Base-by-base conservation (phyloP, 2,888 invertebrate genomes). In the Palloptera scutellata region DNA sequence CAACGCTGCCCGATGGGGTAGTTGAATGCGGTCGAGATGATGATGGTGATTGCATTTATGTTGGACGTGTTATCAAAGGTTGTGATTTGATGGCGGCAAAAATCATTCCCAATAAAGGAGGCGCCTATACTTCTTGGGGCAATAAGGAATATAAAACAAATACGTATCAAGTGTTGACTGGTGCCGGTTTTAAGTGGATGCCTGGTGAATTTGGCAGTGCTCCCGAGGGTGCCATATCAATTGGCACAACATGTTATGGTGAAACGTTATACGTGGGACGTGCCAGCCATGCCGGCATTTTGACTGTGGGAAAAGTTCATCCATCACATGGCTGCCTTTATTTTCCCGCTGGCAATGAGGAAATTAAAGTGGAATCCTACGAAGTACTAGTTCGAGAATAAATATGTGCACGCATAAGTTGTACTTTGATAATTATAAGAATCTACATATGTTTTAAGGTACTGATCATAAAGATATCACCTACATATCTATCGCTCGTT, bases 61-160 rank as follows among this genome's bases (percentile, higher is more conserved):
- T 85, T 20, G 85, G 85, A 0, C 84, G 85, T 10, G 86, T 87
- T 11, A 84, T 79, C 70, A 88, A 89, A 74, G 86, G 87, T 61
- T 89, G 89, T 13, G 89, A 90, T 73, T 86, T 87, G 80, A 73
- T 90, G 17, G 89, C 90, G 4, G 89, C 89, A 0, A 90, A 90
- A 84, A 86, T 90, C 0, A 86, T 90, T 19, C 84, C 84, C 11
- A 84, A 79, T 74, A 84, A 84, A 68, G 77, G 78, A 13, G 75
- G 74, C 19, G 84, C 83, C 4, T 84, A 84, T 60, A 76, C 84
- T 2, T 76, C 76, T 58, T 84, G 79, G 70, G 82, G 80, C 51
- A 89, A 89, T 5, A 77, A 84, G 40, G 90, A 90, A 78, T 85
- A 87, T 48, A 43, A 66, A 11, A 83, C 83, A 72, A 74, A 70